Evolutionary conservation across 2,113 vertebrate genomes (phyloP), one percentile per base, ranked within the genome.

Genomic region (Ptilorrhoa leucosticta): DNA sequence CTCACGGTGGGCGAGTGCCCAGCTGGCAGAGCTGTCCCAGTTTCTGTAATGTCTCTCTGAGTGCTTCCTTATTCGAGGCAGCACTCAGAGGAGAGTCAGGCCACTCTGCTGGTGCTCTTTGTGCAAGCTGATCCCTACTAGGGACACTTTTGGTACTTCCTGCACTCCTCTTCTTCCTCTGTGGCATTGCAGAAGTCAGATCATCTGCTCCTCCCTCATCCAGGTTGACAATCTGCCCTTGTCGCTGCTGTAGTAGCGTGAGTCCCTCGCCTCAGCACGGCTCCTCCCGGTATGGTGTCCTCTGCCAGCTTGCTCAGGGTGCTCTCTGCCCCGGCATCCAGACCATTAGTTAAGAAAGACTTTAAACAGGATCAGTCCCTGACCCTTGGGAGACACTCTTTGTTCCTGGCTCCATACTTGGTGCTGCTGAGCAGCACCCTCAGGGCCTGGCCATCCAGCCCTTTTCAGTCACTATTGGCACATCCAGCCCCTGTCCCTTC

Each of bases 191-290:
- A 76, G 10, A 27, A 35, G 17, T 58, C 26, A 9, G 3, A 35
- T 42, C 51, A 10, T 26, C 31, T 57, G 35, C 51, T 66, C 83
- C 24, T 57, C 51, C 24, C 42, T 57, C 70, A 15, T 20, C 30
- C 61, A 42, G 50, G 26, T 0, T 42, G 71, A 31, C 13, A 26
- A 12, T 40, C 40, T 65, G 50, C 23, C 47, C 60, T 40, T 30
- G 30, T n/a, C 82, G 40, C n/a, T 0, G 5, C 40, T 73, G n/a
- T 11, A 11, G 22, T 45, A 40, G n/a, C 3, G 3, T 1, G 0
- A 54, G 21, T 45, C 15, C n/a, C 15, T n/a, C 15, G 11, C 13
- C 42, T 27, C 28, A 20, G 50, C 42, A 30, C 19, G 28, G 0
- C 30, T 47, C 33, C 40, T 40, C n/a, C 30, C 6, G 14, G 13